phyloP scores from a whole-genome alignment of 1,140 invertebrate species.

The Linepithema humile region DNA sequence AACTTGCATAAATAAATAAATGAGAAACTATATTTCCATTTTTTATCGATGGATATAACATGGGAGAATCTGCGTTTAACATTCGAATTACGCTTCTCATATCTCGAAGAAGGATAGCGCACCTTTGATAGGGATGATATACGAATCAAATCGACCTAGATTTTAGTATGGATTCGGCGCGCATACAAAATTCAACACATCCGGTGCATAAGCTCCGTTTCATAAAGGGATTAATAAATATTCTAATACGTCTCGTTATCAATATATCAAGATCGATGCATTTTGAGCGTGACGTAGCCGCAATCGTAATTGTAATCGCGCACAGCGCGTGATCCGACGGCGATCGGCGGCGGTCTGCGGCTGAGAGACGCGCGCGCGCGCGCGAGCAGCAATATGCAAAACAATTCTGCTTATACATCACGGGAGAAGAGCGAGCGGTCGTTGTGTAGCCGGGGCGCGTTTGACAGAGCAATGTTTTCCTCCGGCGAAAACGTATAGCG shows the following conservation, averaged over 20 bases:
- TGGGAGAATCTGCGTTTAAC: neutral
- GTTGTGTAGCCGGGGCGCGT: slow-evolving; percentile 16
- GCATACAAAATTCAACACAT: slow-evolving; percentile 13
- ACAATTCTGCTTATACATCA: slow-evolving; percentile 39
- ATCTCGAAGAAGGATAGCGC: neutral
- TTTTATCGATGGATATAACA: neutral
- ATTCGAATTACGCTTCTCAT: neutral
- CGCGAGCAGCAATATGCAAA: slow-evolving; percentile 30
- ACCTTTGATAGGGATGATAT: neutral
- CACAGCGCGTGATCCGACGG: neutral
- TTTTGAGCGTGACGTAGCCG: neutral
- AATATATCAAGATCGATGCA: neutral
- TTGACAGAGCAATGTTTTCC: slow-evolving; percentile 50
- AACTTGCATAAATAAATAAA: neutral
- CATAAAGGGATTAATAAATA: neutral
- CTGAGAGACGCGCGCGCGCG: no score
- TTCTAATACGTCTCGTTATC: neutral
- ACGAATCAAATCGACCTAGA: slow-evolving; percentile 1
- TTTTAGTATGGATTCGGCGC: neutral
- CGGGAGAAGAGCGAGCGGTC: neutral
- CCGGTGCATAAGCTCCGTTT: neutral
- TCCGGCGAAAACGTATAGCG: slow-evolving; percentile 8
- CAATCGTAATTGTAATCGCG: slow-evolving; percentile 27
- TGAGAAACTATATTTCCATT: neutral
- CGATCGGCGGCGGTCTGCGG: neutral